Conservation (phyloP, 1,140 invertebrate genomes). For the Ooceraea biroi region DNA sequence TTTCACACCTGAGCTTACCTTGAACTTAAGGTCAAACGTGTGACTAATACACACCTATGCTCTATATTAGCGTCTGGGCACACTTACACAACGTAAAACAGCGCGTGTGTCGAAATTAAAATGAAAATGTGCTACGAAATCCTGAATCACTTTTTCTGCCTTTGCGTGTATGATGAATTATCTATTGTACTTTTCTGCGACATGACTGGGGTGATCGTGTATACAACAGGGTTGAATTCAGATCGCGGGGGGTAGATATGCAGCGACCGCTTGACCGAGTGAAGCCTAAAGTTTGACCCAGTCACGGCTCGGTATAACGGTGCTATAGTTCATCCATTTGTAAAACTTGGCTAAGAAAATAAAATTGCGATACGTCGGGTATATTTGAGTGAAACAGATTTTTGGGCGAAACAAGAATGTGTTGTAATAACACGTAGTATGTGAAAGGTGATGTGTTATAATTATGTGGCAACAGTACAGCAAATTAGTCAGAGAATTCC, state of each 20-base stretch:
- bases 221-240: slow-evolving; percentile 41
- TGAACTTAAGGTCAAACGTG: slow-evolving; percentile 11
- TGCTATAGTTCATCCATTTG: neutral
- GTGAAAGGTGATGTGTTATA: no score
- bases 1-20: neutral
- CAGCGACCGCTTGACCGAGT: slow-evolving; percentile 77
- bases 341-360: neutral
- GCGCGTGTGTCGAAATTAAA: neutral
- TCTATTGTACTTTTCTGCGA: neutral
- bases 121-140: neutral
- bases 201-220: neutral
- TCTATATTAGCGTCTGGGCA: neutral
- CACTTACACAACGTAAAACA: neutral
- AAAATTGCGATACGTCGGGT: neutral
- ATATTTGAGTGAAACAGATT: neutral
- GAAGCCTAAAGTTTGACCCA: slow-evolving; percentile 73
- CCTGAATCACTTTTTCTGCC: neutral
- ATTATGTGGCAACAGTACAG: no score
- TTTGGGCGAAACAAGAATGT: no score
- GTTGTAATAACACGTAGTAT: no score
- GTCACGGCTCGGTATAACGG: slow-evolving; percentile 21
- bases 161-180: neutral
- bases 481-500: no score
- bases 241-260: slow-evolving; percentile 73
- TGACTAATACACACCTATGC: neutral